Evolutionary conservation across 2,888 invertebrate species (phyloP).

Genomic region (Ochropleura plecta): DNA sequence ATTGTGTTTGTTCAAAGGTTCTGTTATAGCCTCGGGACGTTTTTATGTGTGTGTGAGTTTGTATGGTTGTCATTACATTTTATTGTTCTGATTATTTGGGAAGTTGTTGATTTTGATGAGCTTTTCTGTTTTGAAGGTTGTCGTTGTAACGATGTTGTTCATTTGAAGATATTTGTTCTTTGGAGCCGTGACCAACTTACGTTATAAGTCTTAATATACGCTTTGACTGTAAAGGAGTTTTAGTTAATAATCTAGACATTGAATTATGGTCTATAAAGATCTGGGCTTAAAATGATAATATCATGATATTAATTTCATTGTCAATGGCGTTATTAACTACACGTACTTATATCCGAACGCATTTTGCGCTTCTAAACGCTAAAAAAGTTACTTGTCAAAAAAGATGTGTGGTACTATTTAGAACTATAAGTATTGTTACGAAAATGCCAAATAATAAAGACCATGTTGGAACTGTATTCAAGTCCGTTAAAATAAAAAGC

Average conservation of each 20-base stretch:
- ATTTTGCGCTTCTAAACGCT: too few species aligned
- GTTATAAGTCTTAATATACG: not conserved
- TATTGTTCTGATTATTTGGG: conserved; percentile 37
- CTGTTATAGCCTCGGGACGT: conserved; percentile 6
- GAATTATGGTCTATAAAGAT: not conserved
- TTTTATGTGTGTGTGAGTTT: conserved; percentile 2
- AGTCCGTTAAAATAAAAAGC: too few species aligned
- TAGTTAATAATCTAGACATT: not conserved
- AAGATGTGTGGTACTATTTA: too few species aligned
- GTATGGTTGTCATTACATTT: conserved; percentile 23
- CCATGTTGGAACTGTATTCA: too few species aligned
- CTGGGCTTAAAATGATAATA: too few species aligned
- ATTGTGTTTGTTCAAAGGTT: conserved; percentile 39
- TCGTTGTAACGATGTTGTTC: not conserved
- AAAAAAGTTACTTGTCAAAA: too few species aligned
- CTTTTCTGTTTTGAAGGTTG: not conserved
- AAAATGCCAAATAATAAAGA: too few species aligned
- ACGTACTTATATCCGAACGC: too few species aligned
- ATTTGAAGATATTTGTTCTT: not conserved
- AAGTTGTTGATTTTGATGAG: not conserved
- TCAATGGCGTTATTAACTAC: too few species aligned
- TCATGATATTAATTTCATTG: too few species aligned
- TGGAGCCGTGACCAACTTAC: not conserved
- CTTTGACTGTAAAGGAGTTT: not conserved
- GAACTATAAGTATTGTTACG: too few species aligned